Evolutionary conservation across 2,113 vertebrate species (phyloP), one percentile per base, ranked within the genome.

Genomic region (Sylvietta virens): DNA sequence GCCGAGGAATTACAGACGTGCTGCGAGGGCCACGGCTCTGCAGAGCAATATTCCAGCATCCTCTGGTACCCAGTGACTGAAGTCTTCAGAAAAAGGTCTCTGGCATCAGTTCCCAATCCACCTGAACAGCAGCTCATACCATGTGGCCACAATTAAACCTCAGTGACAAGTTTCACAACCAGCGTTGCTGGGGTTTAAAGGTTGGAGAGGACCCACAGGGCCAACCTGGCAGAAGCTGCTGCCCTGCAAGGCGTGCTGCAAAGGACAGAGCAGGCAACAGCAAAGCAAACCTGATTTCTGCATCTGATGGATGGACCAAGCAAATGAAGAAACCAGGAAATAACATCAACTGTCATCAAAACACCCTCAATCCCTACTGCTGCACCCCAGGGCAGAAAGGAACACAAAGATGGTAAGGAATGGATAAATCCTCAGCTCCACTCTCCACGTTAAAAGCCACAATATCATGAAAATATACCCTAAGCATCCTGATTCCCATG

Each of bases 341-440:
- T 33, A 62, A 62, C 50, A 62, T 24, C 35, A 37, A 1, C 45
- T 45, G 31, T 5, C 27, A 48, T 14, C n/a, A 35, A 60, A 72
- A 11, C 33, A 37, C 18, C 50, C 28, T 39, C 33, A 24, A n/a
- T 44, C 39, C 45, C 54, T 27, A 17, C 14, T 23, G 31, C 22
- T 9, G 1, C 16, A 4, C 37, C 37, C n/a, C 62, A 42, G 45
- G 56, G 64, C 56, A 65, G 66, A 42, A 30, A 81, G 44, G 42
- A 60, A 73, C 47, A 35, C 33, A 31, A 35, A 51, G 31, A 66
- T 1, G 6, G 30, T 0, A 61, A 58, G 15, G 30, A 37, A 31
- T 0, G 2, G 45, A 45, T 4, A 54, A 64, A 77, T 30, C 57
- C 67, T 64, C 0, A 0, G 64, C 80, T 67, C 44, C 8, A 6